Percentiles rank a stretch among this genome's conserved stretches.
These are phyloP conservation scores for Sphyrna mokarran DNA, from an alignment of 2,113 vertebrate species.

Conservation along the genomic window DNA sequence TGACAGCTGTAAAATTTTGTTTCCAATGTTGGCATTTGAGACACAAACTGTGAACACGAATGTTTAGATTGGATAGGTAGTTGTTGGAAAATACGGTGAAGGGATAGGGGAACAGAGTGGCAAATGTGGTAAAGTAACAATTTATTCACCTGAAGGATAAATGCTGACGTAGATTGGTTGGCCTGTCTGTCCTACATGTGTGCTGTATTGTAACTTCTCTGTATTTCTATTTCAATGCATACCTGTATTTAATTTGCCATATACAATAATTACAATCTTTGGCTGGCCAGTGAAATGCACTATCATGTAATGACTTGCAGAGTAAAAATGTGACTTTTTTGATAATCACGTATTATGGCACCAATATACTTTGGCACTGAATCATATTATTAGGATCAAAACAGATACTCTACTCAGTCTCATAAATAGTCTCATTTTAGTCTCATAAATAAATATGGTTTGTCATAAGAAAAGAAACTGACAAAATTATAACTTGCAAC, in stretches of 20 bases:
- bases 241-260: neutral
- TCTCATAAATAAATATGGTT: neutral
- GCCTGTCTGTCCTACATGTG: neutral
- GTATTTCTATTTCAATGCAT: neutral
- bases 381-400: neutral
- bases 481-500: neutral
- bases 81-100: neutral
- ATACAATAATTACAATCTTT: neutral
- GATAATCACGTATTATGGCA: neutral
- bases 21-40: neutral
- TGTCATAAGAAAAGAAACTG: neutral
- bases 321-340: neutral
- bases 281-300: neutral
- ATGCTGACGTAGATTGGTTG: neutral
- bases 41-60: neutral
- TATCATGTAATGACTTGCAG: neutral
- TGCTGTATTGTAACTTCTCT: neutral
- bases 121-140: neutral
- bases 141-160: neutral
- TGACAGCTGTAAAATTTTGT: neutral
- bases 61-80: neutral
- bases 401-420: neutral
- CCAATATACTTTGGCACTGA: neutral
- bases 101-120: neutral
- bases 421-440: no score